Percentiles rank a stretch among this genome's conserved stretches.
Conservation (phyloP, 1,140 invertebrate genomes). For the Lepidurus arcticus region DNA sequence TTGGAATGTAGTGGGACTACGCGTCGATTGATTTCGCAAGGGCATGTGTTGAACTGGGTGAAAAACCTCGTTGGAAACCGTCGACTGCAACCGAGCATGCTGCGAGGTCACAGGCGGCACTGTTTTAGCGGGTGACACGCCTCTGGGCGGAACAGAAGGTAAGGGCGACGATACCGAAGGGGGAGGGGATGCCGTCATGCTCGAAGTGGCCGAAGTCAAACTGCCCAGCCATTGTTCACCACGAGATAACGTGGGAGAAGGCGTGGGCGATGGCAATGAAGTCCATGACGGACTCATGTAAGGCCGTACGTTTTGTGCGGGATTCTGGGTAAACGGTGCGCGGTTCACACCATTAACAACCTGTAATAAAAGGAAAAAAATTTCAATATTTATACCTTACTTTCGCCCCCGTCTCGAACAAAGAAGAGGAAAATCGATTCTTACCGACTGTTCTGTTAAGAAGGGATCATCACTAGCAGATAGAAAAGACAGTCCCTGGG, state of each 20-base stretch:
- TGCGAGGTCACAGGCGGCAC: slow-evolving; percentile 49
- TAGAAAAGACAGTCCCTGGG: slow-evolving; percentile 70
- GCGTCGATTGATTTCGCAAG: background rate
- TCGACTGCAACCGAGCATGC: slow-evolving; percentile 55
- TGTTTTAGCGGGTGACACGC: slow-evolving; percentile 37
- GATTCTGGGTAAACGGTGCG: slow-evolving; percentile 22
- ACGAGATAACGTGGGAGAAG: slow-evolving; percentile 46
- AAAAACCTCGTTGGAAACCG: slow-evolving; percentile 40
- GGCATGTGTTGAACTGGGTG: background rate
- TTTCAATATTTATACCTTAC: background rate
- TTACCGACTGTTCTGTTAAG: slow-evolving; percentile 37
- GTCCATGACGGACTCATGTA: background rate
- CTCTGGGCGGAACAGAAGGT: slow-evolving; percentile 35
- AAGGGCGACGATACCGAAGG: slow-evolving; percentile 36
- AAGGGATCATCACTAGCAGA: slow-evolving; percentile 62
- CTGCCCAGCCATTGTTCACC: slow-evolving; percentile 72
- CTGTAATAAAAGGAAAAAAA: background rate
- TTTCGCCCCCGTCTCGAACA: slow-evolving; percentile 32
- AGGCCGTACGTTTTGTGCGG: slow-evolving; percentile 45
- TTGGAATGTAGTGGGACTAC: slow-evolving; percentile 40
- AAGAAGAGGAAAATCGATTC: slow-evolving; percentile 32
- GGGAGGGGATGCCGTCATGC: slow-evolving; percentile 43
- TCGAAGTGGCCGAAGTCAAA: slow-evolving; percentile 53
- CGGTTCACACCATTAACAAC: background rate
- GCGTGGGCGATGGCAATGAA: slow-evolving; percentile 40